Percentiles rank a stretch among this genome's conserved stretches.
Evolutionary conservation across 2,888 invertebrate genomes (phyloP).

Genomic region (Ryuthela nishihirai): DNA sequence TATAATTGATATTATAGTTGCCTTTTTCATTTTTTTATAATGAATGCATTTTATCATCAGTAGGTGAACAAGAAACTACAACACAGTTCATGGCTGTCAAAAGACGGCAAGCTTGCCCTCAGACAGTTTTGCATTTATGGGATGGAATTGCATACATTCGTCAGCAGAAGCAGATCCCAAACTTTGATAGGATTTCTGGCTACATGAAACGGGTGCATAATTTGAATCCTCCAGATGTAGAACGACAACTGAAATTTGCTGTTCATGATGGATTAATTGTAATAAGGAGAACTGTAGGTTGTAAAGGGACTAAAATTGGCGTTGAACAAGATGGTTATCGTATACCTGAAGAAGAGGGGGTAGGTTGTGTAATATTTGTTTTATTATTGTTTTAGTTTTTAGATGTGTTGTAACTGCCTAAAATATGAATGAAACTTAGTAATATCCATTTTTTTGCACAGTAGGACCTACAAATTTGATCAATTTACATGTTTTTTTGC

Average conservation of each 20-base stretch:
- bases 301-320: constrained; percentile 56
- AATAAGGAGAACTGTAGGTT: constrained; percentile 54
- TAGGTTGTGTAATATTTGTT: constrained; percentile 1
- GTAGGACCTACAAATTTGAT: too few relatives aligned
- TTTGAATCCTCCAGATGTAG: constrained; percentile 49
- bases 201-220: constrained; percentile 57
- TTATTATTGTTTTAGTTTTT: not conserved
- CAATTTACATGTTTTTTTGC: too few relatives aligned
- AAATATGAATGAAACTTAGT: too few relatives aligned
- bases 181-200: constrained; percentile 56
- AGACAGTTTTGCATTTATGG: constrained; percentile 56
- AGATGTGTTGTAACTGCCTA: not conserved
- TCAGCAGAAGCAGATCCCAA: constrained; percentile 59
- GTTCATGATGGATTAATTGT: constrained; percentile 56
- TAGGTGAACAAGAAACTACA: too few relatives aligned
- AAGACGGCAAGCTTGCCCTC: constrained; percentile 31
- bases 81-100: constrained; percentile 8
- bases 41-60: too few relatives aligned
- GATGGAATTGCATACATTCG: constrained; percentile 58
- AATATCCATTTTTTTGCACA: too few relatives aligned
- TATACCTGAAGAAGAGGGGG: constrained; percentile 52
- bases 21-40: too few relatives aligned
- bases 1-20: too few relatives aligned
- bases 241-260: constrained; percentile 48
- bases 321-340: constrained; percentile 59